These are phyloP conservation scores for Syndactyla subalaris DNA, from an alignment of 2,797 vertebrate species.

Conservation along the genomic window DNA sequence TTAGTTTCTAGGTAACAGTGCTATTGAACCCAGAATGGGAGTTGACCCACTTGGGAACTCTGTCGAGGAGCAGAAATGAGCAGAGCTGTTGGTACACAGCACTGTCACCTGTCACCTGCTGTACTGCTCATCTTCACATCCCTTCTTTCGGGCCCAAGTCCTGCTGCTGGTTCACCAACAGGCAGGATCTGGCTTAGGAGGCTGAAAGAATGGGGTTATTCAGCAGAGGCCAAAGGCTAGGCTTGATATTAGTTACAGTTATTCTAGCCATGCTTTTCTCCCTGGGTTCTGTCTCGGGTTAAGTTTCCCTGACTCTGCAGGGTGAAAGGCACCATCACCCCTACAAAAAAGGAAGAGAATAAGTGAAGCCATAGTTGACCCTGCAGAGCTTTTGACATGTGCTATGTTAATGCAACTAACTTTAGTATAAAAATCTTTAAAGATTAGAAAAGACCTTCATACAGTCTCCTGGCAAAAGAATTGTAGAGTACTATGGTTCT, in stretches of 20 bases:
- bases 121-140: neutral
- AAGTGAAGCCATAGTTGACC: neutral
- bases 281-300: neutral
- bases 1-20: constrained; percentile 2
- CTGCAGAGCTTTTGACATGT: neutral
- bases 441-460: neutral
- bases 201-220: neutral
- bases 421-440: neutral
- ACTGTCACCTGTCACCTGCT: neutral
- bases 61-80: accelerated
- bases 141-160: neutral
- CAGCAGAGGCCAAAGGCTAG: neutral
- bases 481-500: neutral
- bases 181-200: neutral
- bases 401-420: neutral
- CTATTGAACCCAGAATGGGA: neutral
- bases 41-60: neutral
- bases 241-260: neutral
- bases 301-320: neutral
- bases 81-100: accelerated
- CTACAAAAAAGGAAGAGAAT: neutral
- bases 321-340: neutral
- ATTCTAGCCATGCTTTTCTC: neutral
- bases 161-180: neutral
- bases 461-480: neutral